These are phyloP conservation scores for Theristus sp. DNA, from an alignment of 2,888 invertebrate species.

Conservation along the genomic window DNA sequence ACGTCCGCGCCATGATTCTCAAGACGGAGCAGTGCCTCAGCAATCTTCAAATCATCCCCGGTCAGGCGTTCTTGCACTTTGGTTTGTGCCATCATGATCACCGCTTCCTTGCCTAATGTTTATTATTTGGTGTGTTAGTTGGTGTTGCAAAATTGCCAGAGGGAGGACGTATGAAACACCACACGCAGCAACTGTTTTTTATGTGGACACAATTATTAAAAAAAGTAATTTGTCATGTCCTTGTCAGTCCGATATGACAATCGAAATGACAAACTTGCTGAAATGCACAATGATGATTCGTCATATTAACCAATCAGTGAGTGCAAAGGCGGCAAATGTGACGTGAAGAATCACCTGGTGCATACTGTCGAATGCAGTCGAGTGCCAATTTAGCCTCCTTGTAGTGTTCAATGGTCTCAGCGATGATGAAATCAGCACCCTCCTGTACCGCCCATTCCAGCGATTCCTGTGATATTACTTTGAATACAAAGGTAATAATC, in stretches of 20 bases:
- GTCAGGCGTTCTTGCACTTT: neutral
- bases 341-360: slow-evolving; percentile 19
- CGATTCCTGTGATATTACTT: slow-evolving; percentile 17
- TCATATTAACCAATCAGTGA: too few species aligned
- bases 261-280: too few species aligned
- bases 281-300: too few species aligned
- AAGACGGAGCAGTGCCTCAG: slow-evolving; percentile 7
- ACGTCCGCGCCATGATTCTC: slow-evolving; percentile 26
- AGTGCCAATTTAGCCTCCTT: slow-evolving; percentile 26
- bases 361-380: slow-evolving; percentile 21
- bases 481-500: too few species aligned
- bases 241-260: too few species aligned
- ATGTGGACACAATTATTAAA: too few species aligned
- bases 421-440: slow-evolving; percentile 28
- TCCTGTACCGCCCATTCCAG: slow-evolving; percentile 27
- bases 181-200: too few species aligned
- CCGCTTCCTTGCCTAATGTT: neutral
- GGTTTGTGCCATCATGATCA: neutral
- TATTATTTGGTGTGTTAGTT: too few species aligned
- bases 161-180: too few species aligned
- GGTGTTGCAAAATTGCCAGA: too few species aligned
- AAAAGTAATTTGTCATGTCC: too few species aligned
- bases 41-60: neutral
- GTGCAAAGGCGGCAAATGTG: too few species aligned
- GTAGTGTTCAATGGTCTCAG: slow-evolving; percentile 23